Base-by-base conservation (phyloP, 2,797 vertebrate genomes). In the Arrhamphus sclerolepis region DNA sequence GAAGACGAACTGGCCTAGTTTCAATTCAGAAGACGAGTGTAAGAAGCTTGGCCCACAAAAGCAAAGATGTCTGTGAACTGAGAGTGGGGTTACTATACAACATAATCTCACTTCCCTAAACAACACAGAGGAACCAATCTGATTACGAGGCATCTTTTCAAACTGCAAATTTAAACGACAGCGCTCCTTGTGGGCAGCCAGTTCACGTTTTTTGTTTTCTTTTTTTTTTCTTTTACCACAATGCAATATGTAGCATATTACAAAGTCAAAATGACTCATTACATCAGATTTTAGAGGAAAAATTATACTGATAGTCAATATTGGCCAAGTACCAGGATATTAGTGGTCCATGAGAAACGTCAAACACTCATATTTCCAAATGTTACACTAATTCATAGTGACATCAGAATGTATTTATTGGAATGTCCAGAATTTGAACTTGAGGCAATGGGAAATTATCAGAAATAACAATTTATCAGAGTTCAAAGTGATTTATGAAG, bases 1-100 rank as follows among this genome's bases (percentile, higher is more conserved):
- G 94, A 92, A 92, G 93, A 94, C 93, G 90, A 91, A 93, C 91
- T 91, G 94, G 92, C 94, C 95, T 93, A 95, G 91, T 95, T 97
- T 95, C 94, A 91, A 92, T 91, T 89, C 81, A 86, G 77, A 89
- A 90, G 90, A 93, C 83, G 57, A 75, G 82, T 77, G 85, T 69
- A 77, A 75, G 78, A 71, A 76, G 71, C 73, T 62, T 28, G 46
- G 39, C 46, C 50, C 78, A 80, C 78, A 81, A 83, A 79, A 62
- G 83, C 81, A 70, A 82, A 82, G 86, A 88, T 80, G 86, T 87
- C 75, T 70, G 69, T 49, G 8, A 28, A 68, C 81, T 71, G 83
- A 74, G 82, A 56, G 79, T 2, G 61, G 20, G 55, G 56, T 70
- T 22, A 34, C 78, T 1, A 57, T 18, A 82, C 83, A 66, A 85